phyloP scores from a whole-genome alignment of 2,113 vertebrate genomes.

The Petrocephalus microphthalmus region DNA sequence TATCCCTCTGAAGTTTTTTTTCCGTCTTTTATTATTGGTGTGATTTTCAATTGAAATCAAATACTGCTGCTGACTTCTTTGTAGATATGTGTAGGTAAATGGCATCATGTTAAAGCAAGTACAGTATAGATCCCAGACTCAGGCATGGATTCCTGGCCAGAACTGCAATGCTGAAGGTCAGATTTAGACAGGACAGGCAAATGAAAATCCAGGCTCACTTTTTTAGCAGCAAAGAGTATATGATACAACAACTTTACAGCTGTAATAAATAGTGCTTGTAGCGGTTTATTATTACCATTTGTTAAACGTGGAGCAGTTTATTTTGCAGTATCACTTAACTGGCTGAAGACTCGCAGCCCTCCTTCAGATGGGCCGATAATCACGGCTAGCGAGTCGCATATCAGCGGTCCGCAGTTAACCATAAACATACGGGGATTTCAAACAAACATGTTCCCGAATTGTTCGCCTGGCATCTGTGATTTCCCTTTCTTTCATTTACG shows the following conservation, averaged over 20 bases:
- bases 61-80: background rate
- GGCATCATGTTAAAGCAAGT: background rate
- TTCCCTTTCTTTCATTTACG: slow-evolving; percentile 31
- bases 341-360: background rate
- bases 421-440: slow-evolving; percentile 30
- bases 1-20: background rate
- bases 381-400: background rate
- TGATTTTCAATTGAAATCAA: slow-evolving; percentile 17
- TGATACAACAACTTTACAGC: slow-evolving; percentile 3
- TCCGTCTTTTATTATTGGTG: slow-evolving; percentile 2
- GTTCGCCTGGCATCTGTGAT: slow-evolving; percentile 21
- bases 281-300: slow-evolving; percentile 10
- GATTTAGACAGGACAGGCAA: background rate
- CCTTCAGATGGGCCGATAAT: slow-evolving; percentile 13
- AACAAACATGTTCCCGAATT: slow-evolving; percentile 32
- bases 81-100: background rate
- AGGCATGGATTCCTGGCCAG: background rate
- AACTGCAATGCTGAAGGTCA: background rate
- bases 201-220: background rate
- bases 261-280: background rate
- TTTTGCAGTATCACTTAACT: slow-evolving; percentile 4
- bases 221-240: background rate
- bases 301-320: slow-evolving; percentile 4
- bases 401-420: slow-evolving; percentile 18
- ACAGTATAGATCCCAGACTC: background rate